Conservation (phyloP, 2,113 vertebrate genomes). For the Tretioscincus oriximinensis region DNA sequence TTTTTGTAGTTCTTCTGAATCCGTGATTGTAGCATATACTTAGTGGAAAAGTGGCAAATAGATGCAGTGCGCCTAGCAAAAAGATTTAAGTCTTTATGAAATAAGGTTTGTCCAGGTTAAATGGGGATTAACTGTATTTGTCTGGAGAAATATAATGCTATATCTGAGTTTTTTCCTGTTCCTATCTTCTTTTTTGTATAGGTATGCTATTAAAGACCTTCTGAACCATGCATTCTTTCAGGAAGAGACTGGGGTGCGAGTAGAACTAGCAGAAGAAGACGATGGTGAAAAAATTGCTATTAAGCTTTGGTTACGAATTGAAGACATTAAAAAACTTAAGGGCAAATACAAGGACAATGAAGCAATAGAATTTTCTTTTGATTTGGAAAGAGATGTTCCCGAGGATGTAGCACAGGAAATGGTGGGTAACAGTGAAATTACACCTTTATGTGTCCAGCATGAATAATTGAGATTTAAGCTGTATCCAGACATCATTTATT, state of each 20-base stretch:
- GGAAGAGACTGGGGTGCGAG: constrained; percentile 96
- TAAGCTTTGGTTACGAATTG: constrained; percentile 96
- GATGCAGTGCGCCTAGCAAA: background rate
- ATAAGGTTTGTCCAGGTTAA: background rate
- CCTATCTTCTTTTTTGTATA: constrained; percentile 58
- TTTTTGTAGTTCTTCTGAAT: background rate
- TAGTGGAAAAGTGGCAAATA: background rate
- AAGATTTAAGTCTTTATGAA: background rate
- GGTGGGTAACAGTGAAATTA: constrained; percentile 74
- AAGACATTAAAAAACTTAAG: constrained; percentile 97
- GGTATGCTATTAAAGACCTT: constrained; percentile 97
- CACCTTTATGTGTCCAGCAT: background rate
- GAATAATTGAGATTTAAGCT: background rate
- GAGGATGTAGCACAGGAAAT: constrained; percentile 99
- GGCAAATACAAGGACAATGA: constrained; percentile 99
- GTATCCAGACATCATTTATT: too few species aligned
- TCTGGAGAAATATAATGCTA: background rate
- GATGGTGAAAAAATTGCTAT: constrained; percentile 97
- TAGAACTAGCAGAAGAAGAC: constrained; percentile 97
- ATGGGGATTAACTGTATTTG: background rate
- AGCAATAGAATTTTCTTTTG: constrained; percentile 98
- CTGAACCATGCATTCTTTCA: constrained; percentile 99
- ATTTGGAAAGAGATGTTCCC: constrained; percentile 92
- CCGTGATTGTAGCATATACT: background rate
- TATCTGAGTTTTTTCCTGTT: background rate